Percentiles rank a stretch among this genome's conserved stretches.
Evolutionary conservation across 1,140 invertebrate species (phyloP).

Genomic region (Chelonus insularis): DNA sequence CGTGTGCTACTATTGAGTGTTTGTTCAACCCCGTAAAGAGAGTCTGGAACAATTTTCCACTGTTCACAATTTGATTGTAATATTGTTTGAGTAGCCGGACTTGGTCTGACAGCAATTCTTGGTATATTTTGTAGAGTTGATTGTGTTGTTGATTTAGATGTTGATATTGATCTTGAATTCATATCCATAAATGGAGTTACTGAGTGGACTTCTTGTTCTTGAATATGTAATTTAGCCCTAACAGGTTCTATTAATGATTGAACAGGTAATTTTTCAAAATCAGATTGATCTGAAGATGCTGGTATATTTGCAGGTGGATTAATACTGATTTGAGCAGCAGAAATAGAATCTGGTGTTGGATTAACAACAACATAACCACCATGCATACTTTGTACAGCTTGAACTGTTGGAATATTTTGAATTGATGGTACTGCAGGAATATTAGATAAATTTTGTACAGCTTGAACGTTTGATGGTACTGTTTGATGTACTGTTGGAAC

Average conservation of each 20-base stretch:
- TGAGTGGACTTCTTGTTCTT: slow-evolving; percentile 34
- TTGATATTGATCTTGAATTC: slow-evolving; percentile 28
- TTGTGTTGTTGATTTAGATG: slow-evolving; percentile 36
- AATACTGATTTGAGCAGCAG: slow-evolving; percentile 16
- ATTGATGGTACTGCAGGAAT: slow-evolving; percentile 40
- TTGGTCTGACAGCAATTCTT: slow-evolving; percentile 52
- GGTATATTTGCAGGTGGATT: slow-evolving; percentile 5
- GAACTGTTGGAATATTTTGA: slow-evolving; percentile 31
- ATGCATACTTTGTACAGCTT: slow-evolving; percentile 38
- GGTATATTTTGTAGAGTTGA: slow-evolving; percentile 43
- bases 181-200: slow-evolving; percentile 32
- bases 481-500: slow-evolving; percentile 45
- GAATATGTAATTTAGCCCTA: slow-evolving; percentile 38
- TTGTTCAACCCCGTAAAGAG: slow-evolving; percentile 45
- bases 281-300: slow-evolving; percentile 33
- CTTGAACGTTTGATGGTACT: slow-evolving; percentile 39
- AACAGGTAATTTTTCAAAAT: slow-evolving; percentile 8
- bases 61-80: slow-evolving; percentile 31
- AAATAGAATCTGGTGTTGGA: slow-evolving; percentile 32
- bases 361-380: slow-evolving; percentile 71
- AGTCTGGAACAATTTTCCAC: slow-evolving; percentile 48
- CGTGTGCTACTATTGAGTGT: slow-evolving; percentile 45
- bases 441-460: neutral
- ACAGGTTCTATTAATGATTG: slow-evolving; percentile 29
- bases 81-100: slow-evolving; percentile 40